Evolutionary conservation across 2,797 vertebrate genomes (phyloP).

Genomic region (Gallinago solitaria): DNA sequence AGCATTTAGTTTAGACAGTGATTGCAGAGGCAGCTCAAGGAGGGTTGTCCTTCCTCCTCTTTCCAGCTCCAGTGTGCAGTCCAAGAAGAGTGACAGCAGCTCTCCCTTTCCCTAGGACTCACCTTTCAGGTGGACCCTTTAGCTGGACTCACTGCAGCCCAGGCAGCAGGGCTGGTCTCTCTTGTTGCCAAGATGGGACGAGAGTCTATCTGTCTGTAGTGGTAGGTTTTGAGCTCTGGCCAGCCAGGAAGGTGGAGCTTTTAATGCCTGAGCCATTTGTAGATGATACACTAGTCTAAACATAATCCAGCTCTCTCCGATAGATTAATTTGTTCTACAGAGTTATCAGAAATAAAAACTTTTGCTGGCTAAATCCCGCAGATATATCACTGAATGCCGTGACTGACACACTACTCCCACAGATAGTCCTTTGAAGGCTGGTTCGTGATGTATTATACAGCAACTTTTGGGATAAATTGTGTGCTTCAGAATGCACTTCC

Average conservation of each 20-base stretch:
- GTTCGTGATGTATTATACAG: conserved; percentile 5
- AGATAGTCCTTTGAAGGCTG: neutral
- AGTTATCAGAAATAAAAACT: neutral
- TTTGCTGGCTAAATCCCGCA: neutral
- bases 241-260: neutral
- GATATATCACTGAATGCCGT: neutral
- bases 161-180: neutral
- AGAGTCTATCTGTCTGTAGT: neutral
- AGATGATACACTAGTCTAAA: neutral
- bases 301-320: neutral
- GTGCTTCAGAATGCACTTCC: neutral
- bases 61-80: fast-evolving
- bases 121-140: neutral
- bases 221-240: neutral
- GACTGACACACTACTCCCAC: neutral
- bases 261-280: neutral
- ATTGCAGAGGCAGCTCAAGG: neutral
- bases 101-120: neutral
- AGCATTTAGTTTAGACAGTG: neutral
- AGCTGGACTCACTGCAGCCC: neutral
- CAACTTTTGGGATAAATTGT: neutral
- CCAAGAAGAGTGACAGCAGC: fast-evolving
- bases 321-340: neutral
- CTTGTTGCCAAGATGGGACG: neutral
- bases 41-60: neutral